phyloP scores from a whole-genome alignment of 1,140 invertebrate species.

The Bombus confusus region DNA sequence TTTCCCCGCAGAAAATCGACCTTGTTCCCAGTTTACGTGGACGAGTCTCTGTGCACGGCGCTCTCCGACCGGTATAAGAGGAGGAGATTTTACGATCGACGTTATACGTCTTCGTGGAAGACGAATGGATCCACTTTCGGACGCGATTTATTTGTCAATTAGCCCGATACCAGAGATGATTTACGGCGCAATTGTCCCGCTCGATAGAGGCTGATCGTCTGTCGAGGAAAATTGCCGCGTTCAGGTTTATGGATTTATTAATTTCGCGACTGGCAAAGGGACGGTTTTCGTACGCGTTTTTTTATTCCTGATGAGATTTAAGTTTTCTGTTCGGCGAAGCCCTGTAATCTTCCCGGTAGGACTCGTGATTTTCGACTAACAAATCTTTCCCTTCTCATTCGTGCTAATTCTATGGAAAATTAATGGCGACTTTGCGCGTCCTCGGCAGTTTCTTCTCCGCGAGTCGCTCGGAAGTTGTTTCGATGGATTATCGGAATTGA shows the following conservation, averaged over 20 bases:
- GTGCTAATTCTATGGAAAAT: neutral
- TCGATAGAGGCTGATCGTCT: neutral
- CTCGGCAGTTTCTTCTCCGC: too few species aligned
- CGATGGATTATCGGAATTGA: neutral
- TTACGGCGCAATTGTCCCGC: slow-evolving; percentile 40
- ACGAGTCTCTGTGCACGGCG: neutral
- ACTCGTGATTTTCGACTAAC: neutral
- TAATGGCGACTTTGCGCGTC: neutral
- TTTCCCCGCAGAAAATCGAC: slow-evolving; percentile 6
- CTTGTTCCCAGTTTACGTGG: slow-evolving; percentile 11
- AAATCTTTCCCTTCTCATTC: neutral
- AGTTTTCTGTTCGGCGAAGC: neutral
- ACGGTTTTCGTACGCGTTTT: neutral
- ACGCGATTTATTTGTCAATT: slow-evolving; percentile 47
- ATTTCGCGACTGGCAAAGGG: neutral
- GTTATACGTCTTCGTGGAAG: slow-evolving; percentile 25
- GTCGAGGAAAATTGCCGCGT: slow-evolving; percentile 17
- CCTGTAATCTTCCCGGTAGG: too few species aligned
- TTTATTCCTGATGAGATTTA: neutral
- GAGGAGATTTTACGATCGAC: slow-evolving; percentile 38
- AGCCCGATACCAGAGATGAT: slow-evolving; percentile 28
- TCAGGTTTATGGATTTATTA: slow-evolving; percentile 18
- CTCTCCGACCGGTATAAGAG: neutral
- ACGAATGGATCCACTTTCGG: slow-evolving; percentile 44
- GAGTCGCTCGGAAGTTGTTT: neutral